A percentile compares a stretch with the other conserved stretches of the same genome.
phyloP scores from a whole-genome alignment of 2,888 invertebrate species.

The Protonemura montana region DNA sequence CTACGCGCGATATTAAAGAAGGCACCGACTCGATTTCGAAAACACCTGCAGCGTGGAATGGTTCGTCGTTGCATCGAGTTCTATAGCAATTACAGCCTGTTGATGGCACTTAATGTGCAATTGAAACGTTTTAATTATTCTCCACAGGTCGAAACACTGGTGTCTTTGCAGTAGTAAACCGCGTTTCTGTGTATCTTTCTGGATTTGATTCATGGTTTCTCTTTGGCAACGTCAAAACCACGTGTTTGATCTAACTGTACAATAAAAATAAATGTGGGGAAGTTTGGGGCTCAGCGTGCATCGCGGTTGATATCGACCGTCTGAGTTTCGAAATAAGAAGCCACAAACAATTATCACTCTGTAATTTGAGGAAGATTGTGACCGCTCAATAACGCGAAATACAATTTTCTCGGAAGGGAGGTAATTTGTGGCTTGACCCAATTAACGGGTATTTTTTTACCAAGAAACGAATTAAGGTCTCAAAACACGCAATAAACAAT shows the following conservation, averaged over 20 bases:
- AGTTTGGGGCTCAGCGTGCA: neutral
- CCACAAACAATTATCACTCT: neutral
- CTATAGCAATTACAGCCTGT: no score
- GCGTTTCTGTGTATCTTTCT: no score
- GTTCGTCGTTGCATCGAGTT: neutral
- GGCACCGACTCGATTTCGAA: neutral
- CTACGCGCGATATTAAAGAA: neutral
- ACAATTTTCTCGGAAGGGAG: neutral
- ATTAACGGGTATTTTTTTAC: neutral
- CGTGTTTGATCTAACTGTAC: neutral
- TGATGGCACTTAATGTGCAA: no score
- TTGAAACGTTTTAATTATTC: no score
- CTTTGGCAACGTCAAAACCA: no score
- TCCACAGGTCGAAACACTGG: neutral
- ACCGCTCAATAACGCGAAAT: neutral
- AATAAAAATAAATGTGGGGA: neutral
- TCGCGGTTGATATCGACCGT: neutral
- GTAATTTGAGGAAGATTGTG: neutral
- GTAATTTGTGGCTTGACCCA: slow-evolving; percentile 23
- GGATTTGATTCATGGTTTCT: no score
- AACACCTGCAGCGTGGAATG: neutral
- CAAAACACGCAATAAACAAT: neutral
- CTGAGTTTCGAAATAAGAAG: neutral
- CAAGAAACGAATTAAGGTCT: neutral
- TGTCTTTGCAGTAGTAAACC: no score